Base-by-base conservation (phyloP, 1,140 invertebrate species). In the Drosophila tsacasi region DNA sequence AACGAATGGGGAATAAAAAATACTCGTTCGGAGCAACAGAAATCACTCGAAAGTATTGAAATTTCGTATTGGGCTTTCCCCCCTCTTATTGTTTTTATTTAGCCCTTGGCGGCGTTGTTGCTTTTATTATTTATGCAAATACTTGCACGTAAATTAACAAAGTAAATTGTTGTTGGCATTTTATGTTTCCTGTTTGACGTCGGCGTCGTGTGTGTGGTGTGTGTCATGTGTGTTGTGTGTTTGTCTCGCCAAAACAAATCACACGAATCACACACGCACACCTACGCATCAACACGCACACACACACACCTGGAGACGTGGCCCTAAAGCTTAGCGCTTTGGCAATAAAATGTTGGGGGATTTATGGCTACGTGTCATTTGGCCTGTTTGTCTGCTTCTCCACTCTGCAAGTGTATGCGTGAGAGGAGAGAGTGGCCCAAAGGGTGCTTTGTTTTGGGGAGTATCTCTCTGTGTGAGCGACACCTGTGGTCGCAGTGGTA, bases 301-400 rank as follows among this genome's bases (percentile, higher is more conserved):
- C 66, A 50, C 42, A 9, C 30, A 27, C 57, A 37, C 27, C n/a
- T 63, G 35, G 23, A 27, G 12, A 47, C 15, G n/a, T 27, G 27
- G 64, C 40, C 67, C 69, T 66, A 74, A 83, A 85, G 69, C 83
- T 73, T 73, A 73, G 40, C 61, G 65, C 80, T 46, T 78, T 64
- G 68, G 65, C 77, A 78, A 89, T 87, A 89, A 89, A 87, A 84
- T 47, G 81, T 66, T 42, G 69, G 63, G 65, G 84, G 81, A 89
- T 89, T 89, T 89, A 89, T 89, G 81, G 65, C 54, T 81, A 90
- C 84, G 84, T 89, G 84, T 89, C 81, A 90, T 89, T 89, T 76
- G 81, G 60, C 74, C 72, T 83, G 85, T 89, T 89, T 89, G 84
- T 84, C 49, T 55, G 52, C 64, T 78, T 9, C 57, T 69, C 72